Evolutionary conservation across 37 sponge, comb jelly and placozoan genomes (phyloP).

Genomic region (Petrosia ficiformis): DNA sequence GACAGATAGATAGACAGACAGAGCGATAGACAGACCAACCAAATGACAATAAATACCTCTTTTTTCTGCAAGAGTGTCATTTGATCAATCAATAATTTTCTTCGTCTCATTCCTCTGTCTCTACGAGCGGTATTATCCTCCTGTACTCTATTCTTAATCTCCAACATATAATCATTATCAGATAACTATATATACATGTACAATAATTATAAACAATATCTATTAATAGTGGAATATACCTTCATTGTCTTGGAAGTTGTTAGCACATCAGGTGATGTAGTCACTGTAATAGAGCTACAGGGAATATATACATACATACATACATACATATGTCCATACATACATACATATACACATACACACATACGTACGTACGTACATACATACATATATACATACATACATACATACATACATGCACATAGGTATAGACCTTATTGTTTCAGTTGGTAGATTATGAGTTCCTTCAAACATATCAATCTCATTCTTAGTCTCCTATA

Average conservation of each 20-base stretch:
- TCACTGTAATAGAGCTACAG: no score
- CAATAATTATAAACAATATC: no score
- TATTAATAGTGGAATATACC: no score
- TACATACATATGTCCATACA: not conserved
- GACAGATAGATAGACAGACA: not conserved
- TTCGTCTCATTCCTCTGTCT: constrained; percentile 85
- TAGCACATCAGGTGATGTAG: no score
- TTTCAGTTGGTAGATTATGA: not conserved
- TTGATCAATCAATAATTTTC: constrained; percentile 78
- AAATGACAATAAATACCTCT: constrained; percentile 37
- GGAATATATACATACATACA: not conserved
- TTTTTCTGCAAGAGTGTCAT: constrained; percentile 51
- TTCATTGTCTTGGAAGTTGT: no score
- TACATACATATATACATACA: not conserved
- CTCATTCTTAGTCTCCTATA: no score
- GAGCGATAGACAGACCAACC: not conserved
- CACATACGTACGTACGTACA: constrained; percentile 1
- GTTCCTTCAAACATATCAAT: no score
- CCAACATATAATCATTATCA: constrained; percentile 65
- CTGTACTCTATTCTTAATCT: constrained; percentile 56
- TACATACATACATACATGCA: not conserved
- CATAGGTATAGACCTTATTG: not conserved
- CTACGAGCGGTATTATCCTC: constrained; percentile 48
- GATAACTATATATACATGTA: not conserved
- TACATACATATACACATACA: not conserved